A percentile compares a stretch with the other conserved stretches of the same genome.
Evolutionary conservation across 1,140 invertebrate species (phyloP).

Genomic region (Heterodera schachtii): DNA sequence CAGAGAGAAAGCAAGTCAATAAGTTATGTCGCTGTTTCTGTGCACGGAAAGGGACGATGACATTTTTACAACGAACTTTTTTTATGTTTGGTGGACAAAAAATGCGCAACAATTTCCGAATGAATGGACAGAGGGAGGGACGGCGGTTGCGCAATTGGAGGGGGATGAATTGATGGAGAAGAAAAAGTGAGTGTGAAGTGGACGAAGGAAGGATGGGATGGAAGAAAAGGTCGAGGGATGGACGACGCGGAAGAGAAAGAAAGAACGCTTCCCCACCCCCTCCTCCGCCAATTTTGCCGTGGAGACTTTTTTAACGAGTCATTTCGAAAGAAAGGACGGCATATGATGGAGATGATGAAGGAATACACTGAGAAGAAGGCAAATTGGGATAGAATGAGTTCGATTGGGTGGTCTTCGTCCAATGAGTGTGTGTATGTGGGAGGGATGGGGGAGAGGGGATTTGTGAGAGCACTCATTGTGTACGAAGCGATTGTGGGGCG

Average conservation of each 20-base stretch:
- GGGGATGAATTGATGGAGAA: too few species aligned
- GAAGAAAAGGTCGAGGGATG: background rate
- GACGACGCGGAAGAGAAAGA: background rate
- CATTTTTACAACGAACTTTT: background rate
- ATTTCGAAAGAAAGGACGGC: background rate
- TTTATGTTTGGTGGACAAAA: background rate
- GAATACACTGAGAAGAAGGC: background rate
- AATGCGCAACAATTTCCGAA: conserved; percentile 2
- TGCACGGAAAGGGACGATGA: background rate
- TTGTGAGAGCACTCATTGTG: background rate
- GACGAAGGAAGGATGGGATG: background rate
- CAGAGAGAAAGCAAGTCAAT: too few species aligned
- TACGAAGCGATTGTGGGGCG: background rate
- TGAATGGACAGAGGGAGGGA: background rate
- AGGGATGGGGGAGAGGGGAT: background rate
- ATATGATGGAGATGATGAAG: background rate
- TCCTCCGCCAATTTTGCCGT: background rate
- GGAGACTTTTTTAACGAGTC: background rate
- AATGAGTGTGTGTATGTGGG: background rate
- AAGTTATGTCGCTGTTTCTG: too few species aligned
- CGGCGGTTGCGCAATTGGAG: background rate
- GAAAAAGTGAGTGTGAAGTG: background rate
- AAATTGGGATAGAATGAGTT: background rate
- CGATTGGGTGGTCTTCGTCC: background rate
- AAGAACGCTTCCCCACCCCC: too few species aligned